phyloP scores from a whole-genome alignment of 2,113 vertebrate species.

The Rostratula benghalensis region DNA sequence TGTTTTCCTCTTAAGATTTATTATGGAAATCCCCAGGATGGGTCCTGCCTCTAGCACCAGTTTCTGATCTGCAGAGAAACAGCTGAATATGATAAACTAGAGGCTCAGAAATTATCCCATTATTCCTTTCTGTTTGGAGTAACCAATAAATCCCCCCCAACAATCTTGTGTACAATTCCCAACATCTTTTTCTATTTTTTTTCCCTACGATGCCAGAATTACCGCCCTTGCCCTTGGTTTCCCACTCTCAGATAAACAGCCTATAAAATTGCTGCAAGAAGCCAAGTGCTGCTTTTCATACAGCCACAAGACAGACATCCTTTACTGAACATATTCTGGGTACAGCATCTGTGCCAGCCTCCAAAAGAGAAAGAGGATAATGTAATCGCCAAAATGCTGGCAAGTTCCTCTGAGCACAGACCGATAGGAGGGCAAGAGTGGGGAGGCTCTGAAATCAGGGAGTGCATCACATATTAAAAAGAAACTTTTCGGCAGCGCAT shows the following conservation, averaged over 20 bases:
- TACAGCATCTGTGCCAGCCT: background rate
- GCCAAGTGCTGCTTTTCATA: background rate
- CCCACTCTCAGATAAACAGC: background rate
- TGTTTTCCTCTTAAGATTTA: background rate
- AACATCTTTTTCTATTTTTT: background rate
- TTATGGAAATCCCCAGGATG: background rate
- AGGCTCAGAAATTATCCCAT: background rate
- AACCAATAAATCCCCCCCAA: background rate
- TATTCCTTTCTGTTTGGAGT: background rate
- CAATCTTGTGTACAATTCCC: background rate
- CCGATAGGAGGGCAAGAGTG: background rate
- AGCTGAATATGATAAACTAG: background rate
- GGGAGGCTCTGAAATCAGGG: background rate
- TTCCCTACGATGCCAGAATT: background rate
- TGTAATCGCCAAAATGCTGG: background rate
- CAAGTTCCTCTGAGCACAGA: background rate
- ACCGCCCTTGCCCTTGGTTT: background rate
- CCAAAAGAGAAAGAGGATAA: background rate
- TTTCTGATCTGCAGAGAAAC: background rate
- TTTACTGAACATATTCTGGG: accelerated
- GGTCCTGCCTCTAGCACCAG: background rate
- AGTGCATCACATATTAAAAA: background rate
- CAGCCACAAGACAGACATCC: background rate
- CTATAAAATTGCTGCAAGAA: background rate
- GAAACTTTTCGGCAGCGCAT: background rate